These are phyloP conservation scores for Hyposoter didymator DNA, from an alignment of 2,888 invertebrate species.

Conservation along the genomic window DNA sequence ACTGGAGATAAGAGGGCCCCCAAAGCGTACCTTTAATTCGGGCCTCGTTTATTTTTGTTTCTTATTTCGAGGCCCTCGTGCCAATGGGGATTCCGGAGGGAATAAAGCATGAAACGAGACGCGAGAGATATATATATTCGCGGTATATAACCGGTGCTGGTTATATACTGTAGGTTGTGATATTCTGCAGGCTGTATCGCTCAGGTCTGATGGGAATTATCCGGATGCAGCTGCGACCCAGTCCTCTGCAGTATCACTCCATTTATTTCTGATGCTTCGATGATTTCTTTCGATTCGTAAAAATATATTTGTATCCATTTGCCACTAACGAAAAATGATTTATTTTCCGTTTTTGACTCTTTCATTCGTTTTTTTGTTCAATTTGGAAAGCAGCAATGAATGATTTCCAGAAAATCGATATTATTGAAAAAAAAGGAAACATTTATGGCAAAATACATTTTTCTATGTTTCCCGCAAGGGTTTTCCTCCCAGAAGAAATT, in stretches of 20 bases:
- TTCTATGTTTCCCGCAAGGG: neutral
- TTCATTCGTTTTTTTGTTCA: neutral
- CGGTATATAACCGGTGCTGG: conserved; percentile 28
- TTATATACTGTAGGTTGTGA: conserved; percentile 6
- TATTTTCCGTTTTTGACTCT: neutral
- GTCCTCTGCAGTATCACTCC: conserved; percentile 57
- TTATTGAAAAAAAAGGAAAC: neutral
- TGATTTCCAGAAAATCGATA: neutral
- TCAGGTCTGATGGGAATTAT: conserved; percentile 69
- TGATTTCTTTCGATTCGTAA: conserved; percentile 51
- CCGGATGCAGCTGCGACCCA: conserved; percentile 70
- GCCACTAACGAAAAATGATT: neutral
- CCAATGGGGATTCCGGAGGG: conserved; percentile 25
- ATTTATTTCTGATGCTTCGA: conserved; percentile 61
- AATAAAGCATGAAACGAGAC: conserved; percentile 32
- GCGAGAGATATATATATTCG: conserved; percentile 42
- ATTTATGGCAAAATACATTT: neutral
- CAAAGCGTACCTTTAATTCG: neutral
- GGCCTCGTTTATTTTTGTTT: neutral
- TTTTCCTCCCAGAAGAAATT: neutral
- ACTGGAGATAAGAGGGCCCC: neutral
- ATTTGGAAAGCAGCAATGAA: neutral
- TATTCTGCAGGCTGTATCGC: conserved; percentile 53
- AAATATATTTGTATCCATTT: conserved; percentile 3
- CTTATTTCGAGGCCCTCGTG: conserved; percentile 13